These are phyloP conservation scores for Ianthella basta DNA, from an alignment of 37 sponge, comb jelly and placozoan species.

Conservation along the genomic window DNA sequence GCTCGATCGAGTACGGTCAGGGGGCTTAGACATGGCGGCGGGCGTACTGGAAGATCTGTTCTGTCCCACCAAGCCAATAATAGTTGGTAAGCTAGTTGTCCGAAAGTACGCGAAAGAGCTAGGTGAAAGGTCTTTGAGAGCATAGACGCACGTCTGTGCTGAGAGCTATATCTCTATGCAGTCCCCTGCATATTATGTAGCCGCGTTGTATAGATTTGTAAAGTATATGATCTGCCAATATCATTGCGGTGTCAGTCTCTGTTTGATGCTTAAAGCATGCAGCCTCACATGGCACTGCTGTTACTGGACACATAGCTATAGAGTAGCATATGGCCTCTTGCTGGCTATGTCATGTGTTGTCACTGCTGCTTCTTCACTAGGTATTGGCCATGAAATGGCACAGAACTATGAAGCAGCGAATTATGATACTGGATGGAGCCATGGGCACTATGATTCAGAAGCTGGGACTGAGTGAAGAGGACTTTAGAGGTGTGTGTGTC, in stretches of 20 bases:
- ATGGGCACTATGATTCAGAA: slow-evolving; percentile 99
- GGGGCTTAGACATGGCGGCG: not conserved
- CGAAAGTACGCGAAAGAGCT: too few species aligned
- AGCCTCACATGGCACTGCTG: too few species aligned
- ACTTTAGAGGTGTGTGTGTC: slow-evolving; percentile 85
- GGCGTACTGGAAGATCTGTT: not conserved
- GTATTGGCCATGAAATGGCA: slow-evolving; percentile 47
- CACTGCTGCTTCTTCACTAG: slow-evolving; percentile 10
- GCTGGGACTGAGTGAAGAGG: slow-evolving; percentile 78
- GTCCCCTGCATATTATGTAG: too few species aligned
- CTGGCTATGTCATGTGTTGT: not conserved
- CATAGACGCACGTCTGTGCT: too few species aligned
- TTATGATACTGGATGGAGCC: slow-evolving; percentile 96
- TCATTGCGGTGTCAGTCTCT: too few species aligned
- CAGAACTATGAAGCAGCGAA: slow-evolving; percentile 65
- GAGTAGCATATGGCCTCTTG: not conserved
- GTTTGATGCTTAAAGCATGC: too few species aligned
- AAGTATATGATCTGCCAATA: too few species aligned
- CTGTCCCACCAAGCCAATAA: slow-evolving; percentile 12
- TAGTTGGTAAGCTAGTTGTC: not conserved
- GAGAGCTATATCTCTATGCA: too few species aligned
- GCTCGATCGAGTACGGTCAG: not conserved
- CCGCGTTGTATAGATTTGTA: too few species aligned
- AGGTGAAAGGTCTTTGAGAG: too few species aligned
- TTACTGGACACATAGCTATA: too few species aligned